These are phyloP conservation scores for Anneissia japonica DNA, from an alignment of 35 echinoderm and acorn worm species.

Conservation along the genomic window DNA sequence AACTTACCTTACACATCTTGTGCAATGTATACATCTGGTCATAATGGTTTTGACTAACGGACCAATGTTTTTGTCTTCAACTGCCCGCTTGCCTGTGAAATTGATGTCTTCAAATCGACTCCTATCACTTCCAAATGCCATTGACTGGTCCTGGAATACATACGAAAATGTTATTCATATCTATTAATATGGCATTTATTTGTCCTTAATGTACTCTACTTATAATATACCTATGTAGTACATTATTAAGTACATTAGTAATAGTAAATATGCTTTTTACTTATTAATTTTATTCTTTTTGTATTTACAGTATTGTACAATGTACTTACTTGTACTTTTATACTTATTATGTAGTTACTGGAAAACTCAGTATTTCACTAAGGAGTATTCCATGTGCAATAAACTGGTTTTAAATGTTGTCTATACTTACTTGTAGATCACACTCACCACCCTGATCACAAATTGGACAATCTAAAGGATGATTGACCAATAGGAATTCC, in stretches of 20 bases:
- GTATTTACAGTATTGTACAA: too few relatives aligned
- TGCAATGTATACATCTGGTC: conserved; percentile 94
- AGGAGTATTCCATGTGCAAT: conserved; percentile 93
- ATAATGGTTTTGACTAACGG: conserved; percentile 95
- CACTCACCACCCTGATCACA: conserved; percentile 99
- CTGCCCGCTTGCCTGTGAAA: conserved; percentile 82
- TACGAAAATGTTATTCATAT: too few relatives aligned
- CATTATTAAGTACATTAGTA: too few relatives aligned
- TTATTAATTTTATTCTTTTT: too few relatives aligned
- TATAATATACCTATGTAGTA: too few relatives aligned
- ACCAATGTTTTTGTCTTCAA: conserved; percentile 93
- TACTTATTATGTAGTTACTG: too few relatives aligned
- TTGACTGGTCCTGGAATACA: conserved; percentile 78
- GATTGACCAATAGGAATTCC: conserved; percentile 92
- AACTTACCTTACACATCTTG: conserved; percentile 78
- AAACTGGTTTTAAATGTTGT: conserved; percentile 71
- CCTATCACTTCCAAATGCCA: conserved; percentile 94
- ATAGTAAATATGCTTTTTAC: too few relatives aligned
- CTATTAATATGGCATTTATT: too few relatives aligned
- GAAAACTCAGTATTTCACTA: too few relatives aligned
- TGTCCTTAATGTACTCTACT: too few relatives aligned
- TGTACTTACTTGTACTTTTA: too few relatives aligned
- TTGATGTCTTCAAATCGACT: conserved; percentile 90
- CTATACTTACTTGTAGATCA: conserved; percentile 65
- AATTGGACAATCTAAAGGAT: conserved; percentile 96